Evolutionary conservation across 2,113 vertebrate species (phyloP), one percentile per base, ranked within the genome.

Genomic region (Electrona antarctica): DNA sequence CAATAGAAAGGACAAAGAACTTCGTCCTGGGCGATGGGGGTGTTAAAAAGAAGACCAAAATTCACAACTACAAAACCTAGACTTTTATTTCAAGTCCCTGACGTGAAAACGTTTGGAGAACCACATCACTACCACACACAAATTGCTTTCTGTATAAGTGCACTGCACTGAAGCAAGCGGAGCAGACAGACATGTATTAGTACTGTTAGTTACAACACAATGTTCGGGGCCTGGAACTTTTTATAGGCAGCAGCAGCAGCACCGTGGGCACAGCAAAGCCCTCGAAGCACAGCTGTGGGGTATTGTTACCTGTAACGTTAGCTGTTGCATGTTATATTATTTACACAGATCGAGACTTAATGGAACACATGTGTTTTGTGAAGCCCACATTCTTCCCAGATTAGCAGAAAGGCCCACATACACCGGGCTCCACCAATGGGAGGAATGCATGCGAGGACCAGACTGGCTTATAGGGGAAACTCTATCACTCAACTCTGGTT

Each of bases 281-380:
- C 14, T n/a, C 67, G 21, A 21, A 72, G 74, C 84, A 75, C 89
- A 92, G 90, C 89, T 91, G 88, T 78, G 72, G 78, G 86, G 76
- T 91, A 86, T 60, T 73, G 89, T 91, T 91, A 91, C 88, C 89
- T 91, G 91, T 86, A 92, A 92, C 73, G 77, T 82, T 86, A 92
- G 90, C 88, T 84, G 82, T 79, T 82, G 77, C 86, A 81, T 84
- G 85, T 91, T 89, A 87, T 90, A 92, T 90, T 91, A 90, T 87
- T 89, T 87, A 88, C 80, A 62, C 85, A 89, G 83, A 88, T 88
- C 85, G 88, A 78, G 77, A 81, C 74, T 88, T 90, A 92, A 92
- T 90, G 85, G 85, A 92, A 89, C 91, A 90, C 89, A 90, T 90
- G 88, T 91, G 89, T 80, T 81, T 86, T 21, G 85, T 88, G 77